Conservation (phyloP, 2,888 invertebrate genomes). For the Metellina segmentata region DNA sequence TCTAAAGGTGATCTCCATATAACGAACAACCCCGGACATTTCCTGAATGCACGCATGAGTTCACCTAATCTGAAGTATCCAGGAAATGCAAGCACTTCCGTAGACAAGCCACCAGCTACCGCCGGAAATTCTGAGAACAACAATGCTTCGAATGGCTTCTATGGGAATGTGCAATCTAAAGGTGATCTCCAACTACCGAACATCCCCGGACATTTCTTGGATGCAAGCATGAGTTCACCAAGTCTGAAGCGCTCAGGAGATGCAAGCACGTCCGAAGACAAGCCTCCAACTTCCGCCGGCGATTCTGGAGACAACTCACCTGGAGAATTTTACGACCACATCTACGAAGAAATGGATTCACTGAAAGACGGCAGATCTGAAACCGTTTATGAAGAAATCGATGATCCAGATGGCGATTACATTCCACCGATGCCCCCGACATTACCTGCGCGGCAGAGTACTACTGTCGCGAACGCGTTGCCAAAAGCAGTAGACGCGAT, state of each 20-base stretch:
- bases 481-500: too few relatives aligned
- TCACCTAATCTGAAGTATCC: neutral
- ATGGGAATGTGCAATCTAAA: neutral
- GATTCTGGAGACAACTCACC: slow-evolving; percentile 32
- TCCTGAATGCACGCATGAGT: slow-evolving; percentile 38
- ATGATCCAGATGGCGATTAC: slow-evolving; percentile 22
- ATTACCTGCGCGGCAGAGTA: neutral
- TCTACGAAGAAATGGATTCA: slow-evolving; percentile 54
- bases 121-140: slow-evolving; percentile 20
- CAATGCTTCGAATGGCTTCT: too few relatives aligned
- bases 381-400: slow-evolving; percentile 61
- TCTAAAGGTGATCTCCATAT: neutral
- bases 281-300: neutral
- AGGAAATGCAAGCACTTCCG: neutral
- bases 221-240: slow-evolving; percentile 37
- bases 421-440: slow-evolving; percentile 1
- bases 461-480: too few relatives aligned
- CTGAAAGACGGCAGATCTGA: neutral
- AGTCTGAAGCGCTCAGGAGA: neutral
- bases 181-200: neutral
- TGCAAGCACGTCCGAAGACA: neutral
- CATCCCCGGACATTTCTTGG: slow-evolving; percentile 27
- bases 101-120: neutral
- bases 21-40: slow-evolving; percentile 18
- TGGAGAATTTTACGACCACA: slow-evolving; percentile 25